Conservation (phyloP, 2,113 vertebrate genomes). For the Mesitornis unicolor region DNA sequence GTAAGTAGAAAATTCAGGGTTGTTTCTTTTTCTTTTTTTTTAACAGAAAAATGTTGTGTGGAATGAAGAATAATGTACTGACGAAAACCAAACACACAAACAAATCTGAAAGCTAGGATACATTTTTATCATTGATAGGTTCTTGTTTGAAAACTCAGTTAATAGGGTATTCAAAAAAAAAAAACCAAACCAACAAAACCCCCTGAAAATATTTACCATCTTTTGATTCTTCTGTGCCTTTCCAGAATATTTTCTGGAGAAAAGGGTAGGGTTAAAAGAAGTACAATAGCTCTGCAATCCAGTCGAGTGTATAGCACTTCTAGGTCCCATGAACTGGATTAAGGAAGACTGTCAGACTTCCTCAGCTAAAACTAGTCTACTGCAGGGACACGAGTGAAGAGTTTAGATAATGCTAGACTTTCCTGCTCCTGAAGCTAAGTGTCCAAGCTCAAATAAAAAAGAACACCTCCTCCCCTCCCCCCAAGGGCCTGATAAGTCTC, state of each 20-base stretch:
- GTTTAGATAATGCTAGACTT: accelerated
- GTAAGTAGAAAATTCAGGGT: background rate
- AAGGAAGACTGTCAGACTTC: background rate
- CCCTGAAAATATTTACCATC: background rate
- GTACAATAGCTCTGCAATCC: background rate
- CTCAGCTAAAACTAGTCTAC: background rate
- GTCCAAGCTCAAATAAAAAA: background rate
- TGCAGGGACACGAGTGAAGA: background rate
- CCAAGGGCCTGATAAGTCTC: background rate
- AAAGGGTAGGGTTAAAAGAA: background rate
- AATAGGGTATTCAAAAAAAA: background rate
- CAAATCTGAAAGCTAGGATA: background rate
- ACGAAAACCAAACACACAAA: background rate
- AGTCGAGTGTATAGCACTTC: too few relatives aligned
- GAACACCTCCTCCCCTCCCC: too few relatives aligned
- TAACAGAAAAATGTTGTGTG: too few relatives aligned
- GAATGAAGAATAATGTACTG: background rate
- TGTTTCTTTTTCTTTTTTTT: too few relatives aligned
- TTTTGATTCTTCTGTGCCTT: background rate
- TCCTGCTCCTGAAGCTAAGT: background rate
- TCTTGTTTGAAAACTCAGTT: background rate
- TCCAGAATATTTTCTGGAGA: background rate
- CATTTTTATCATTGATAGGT: background rate
- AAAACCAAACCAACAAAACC: too few relatives aligned
- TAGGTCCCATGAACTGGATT: background rate